A percentile compares a stretch with the other conserved stretches of the same genome.
phyloP scores from a whole-genome alignment of 2,888 invertebrate species.

The Melanophora roralis region DNA sequence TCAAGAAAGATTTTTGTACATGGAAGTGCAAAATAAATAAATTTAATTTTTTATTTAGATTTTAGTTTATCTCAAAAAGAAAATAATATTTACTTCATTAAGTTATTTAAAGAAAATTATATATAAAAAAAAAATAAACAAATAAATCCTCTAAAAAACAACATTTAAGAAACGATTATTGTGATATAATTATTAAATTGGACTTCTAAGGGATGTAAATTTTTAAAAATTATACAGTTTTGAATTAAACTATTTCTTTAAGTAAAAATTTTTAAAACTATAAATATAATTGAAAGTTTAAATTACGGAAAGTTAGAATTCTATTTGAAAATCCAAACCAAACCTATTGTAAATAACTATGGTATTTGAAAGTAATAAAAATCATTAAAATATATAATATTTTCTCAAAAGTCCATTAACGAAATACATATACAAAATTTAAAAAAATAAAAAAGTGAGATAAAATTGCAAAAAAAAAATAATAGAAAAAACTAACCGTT shows the following conservation, averaged over 20 bases:
- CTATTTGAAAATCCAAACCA: conserved; percentile 17
- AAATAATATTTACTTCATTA: neutral
- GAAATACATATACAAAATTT: neutral
- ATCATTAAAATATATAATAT: neutral
- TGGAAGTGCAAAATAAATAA: conserved; percentile 66
- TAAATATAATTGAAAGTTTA: conserved; percentile 5
- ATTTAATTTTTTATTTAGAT: conserved; percentile 1
- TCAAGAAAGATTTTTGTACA: conserved; percentile 68
- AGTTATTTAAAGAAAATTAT: neutral
- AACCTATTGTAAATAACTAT: conserved; percentile 20
- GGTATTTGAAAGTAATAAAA: neutral
- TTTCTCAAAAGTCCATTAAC: neutral
- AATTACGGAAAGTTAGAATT: conserved; percentile 50
- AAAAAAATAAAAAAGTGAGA: neutral
- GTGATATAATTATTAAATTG: conserved; percentile 63
- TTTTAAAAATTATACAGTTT: neutral
- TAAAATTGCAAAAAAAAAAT: conserved; percentile 10
- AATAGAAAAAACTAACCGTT: too few species aligned
- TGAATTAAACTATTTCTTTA: neutral
- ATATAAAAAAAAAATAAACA: neutral
- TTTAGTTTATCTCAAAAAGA: neutral
- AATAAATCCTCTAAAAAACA: conserved; percentile 19
- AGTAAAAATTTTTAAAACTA: neutral
- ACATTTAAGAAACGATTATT: conserved; percentile 61
- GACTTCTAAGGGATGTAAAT: conserved; percentile 56